Evolutionary conservation across 2,888 invertebrate species (phyloP), one percentile per base, ranked within the genome.

Genomic region (Pteria penguin): DNA sequence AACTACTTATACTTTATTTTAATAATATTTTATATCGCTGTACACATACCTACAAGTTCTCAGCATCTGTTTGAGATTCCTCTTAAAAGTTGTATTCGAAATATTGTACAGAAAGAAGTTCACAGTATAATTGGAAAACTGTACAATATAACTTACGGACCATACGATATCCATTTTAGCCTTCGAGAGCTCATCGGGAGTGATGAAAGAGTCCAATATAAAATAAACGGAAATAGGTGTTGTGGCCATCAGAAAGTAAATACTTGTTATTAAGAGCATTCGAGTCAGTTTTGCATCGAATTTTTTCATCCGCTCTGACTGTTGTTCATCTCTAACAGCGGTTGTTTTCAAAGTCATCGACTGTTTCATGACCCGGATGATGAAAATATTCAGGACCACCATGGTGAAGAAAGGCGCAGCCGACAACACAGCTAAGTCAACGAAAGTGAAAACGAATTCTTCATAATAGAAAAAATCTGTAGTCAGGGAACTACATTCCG

Each of bases 381-480:
- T 74, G 1, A 81, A 75, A n/a, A 80, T 75, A 54, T 84, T 84
- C 66, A 80, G 72, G 5, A 76, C 33, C 1, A 84, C 22, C 84
- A 84, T 84, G 18, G 80, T 70, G 0, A 72, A 11, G 62, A 82
- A 81, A 3, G 84, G 84, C 1, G 79, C 32, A 0, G 71, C 63
- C 4, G 82, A 79, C 1, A 82, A 55, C 45, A 82, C 32, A 1
- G 63, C 52, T 18, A 84, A 72, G 52, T 84, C 84, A 61, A 84
- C 80, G 27, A 68, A 82, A 8, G 82, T 75, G 57, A 81, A 84
- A n/a, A 81, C 69, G 68, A 81, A 32, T 65, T 84, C 82, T 31
- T 84, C 84, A 52, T 80, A 84, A 58, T 72, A 70, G 29, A 67
- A 76, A 27, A 70, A 57, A 1, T 78, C 66, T 1, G 55, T 24